Evolutionary conservation across 1,140 invertebrate genomes (phyloP).

Genomic region (Brachionus sp.): DNA sequence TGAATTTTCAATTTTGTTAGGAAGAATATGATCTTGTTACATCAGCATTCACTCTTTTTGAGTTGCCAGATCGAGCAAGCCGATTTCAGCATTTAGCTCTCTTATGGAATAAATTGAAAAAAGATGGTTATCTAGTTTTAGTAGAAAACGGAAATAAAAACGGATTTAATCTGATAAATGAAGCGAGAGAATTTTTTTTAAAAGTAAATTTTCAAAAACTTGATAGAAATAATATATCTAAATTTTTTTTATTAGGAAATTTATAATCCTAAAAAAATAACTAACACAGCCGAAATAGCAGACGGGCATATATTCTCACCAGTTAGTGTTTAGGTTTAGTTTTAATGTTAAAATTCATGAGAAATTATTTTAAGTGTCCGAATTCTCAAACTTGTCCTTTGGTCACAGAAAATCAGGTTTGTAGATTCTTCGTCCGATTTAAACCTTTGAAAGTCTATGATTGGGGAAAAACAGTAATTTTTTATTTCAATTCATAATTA

Average conservation of each 20-base stretch:
- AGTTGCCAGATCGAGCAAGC: not conserved
- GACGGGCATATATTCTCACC: constrained; percentile 11
- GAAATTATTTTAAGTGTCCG: constrained; percentile 18
- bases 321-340: not conserved
- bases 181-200: constrained; percentile 30
- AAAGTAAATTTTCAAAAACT: not conserved
- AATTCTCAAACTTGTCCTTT: constrained; percentile 2
- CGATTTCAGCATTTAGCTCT: not conserved
- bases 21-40: constrained; percentile 37
- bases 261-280: not conserved
- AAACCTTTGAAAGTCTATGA: constrained; percentile 1
- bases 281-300: not conserved
- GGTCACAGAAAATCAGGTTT: not conserved
- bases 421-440: constrained; percentile 15
- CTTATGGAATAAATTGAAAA: constrained; percentile 35
- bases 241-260: not conserved
- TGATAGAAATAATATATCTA: not conserved
- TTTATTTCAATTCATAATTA: not conserved
- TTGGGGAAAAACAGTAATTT: not conserved
- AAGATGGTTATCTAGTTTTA: constrained; percentile 34
- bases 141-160: constrained; percentile 28
- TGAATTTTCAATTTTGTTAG: not conserved
- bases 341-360: not conserved
- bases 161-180: constrained; percentile 26
- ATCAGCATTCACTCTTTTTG: constrained; percentile 4